Percentiles rank a stretch among this genome's conserved stretches.
These are phyloP conservation scores for Camptogramma bilineatum DNA, from an alignment of 2,888 invertebrate genomes.

Conservation along the genomic window DNA sequence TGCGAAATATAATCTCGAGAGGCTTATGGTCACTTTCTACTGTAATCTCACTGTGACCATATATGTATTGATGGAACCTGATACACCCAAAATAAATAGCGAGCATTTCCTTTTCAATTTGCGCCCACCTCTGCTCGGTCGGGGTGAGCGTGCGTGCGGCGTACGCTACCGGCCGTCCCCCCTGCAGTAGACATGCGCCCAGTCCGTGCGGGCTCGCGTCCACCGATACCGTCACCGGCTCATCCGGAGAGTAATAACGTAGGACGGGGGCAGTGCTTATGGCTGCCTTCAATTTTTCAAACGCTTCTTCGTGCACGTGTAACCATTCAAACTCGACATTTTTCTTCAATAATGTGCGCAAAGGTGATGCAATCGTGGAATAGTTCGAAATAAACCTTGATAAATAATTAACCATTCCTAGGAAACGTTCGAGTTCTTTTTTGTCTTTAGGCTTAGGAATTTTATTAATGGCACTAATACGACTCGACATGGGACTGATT, in stretches of 20 bases:
- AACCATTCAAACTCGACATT: neutral
- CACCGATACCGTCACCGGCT: slow-evolving; percentile 14
- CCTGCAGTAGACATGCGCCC: slow-evolving; percentile 8
- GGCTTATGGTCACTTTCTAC: slow-evolving; percentile 56
- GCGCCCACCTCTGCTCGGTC: slow-evolving; percentile 22
- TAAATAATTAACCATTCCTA: too few species aligned
- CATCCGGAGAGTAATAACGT: slow-evolving; percentile 20
- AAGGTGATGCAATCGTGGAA: too few species aligned
- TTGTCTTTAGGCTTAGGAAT: too few species aligned
- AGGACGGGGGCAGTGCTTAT: slow-evolving; percentile 24
- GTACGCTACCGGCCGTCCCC: slow-evolving; percentile 7
- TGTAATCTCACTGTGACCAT: slow-evolving; percentile 40
- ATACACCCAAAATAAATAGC: slow-evolving; percentile 38
- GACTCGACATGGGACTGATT: too few species aligned
- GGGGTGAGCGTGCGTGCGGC: slow-evolving; percentile 30
- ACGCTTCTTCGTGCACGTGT: too few species aligned
- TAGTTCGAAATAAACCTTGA: too few species aligned
- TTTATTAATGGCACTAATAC: too few species aligned
- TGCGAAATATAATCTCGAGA: slow-evolving; percentile 31
- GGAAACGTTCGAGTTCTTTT: too few species aligned
- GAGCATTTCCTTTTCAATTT: slow-evolving; percentile 43
- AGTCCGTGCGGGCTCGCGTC: slow-evolving; percentile 2
- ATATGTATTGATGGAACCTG: slow-evolving; percentile 42
- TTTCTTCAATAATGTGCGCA: neutral
- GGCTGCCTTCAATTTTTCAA: neutral